phyloP scores from a whole-genome alignment of 2,797 vertebrate species.

The Acomys russatus region DNA sequence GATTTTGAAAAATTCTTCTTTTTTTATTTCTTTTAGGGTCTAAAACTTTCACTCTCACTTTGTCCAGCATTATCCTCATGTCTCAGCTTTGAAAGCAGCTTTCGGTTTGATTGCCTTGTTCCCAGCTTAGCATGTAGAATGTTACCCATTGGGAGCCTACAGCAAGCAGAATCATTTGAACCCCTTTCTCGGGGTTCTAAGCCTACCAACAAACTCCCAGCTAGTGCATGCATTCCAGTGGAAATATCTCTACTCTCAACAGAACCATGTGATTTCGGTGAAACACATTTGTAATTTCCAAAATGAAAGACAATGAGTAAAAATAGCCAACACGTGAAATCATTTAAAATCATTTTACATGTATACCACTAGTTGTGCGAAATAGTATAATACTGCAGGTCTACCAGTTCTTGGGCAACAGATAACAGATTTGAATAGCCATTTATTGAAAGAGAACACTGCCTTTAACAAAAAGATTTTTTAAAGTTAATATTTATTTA shows the following conservation, averaged over 20 bases:
- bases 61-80: slow-evolving; percentile 84
- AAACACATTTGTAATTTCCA: slow-evolving; percentile 6
- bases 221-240: slow-evolving; percentile 39
- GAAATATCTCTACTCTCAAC: slow-evolving; percentile 18
- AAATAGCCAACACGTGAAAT: background rate
- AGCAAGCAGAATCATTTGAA: slow-evolving; percentile 69
- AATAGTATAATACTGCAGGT: background rate
- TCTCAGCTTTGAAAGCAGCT: slow-evolving; percentile 76
- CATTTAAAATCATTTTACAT: background rate
- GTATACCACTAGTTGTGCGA: background rate
- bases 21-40: slow-evolving; percentile 81
- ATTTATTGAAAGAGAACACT: background rate
- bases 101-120: slow-evolving; percentile 82
- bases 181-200: slow-evolving; percentile 68
- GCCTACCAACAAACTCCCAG: slow-evolving; percentile 38
- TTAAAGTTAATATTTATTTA: too few species aligned
- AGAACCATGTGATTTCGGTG: background rate
- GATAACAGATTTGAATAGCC: background rate
- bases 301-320: slow-evolving; percentile 33
- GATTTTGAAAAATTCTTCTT: slow-evolving; percentile 86
- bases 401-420: background rate
- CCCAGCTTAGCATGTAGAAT: slow-evolving; percentile 71
- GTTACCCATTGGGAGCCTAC: slow-evolving; percentile 70
- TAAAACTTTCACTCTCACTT: slow-evolving; percentile 83
- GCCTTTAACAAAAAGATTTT: slow-evolving; percentile 5